Base-by-base conservation (phyloP, 2,888 invertebrate genomes). In the Plagiodera versicolora region DNA sequence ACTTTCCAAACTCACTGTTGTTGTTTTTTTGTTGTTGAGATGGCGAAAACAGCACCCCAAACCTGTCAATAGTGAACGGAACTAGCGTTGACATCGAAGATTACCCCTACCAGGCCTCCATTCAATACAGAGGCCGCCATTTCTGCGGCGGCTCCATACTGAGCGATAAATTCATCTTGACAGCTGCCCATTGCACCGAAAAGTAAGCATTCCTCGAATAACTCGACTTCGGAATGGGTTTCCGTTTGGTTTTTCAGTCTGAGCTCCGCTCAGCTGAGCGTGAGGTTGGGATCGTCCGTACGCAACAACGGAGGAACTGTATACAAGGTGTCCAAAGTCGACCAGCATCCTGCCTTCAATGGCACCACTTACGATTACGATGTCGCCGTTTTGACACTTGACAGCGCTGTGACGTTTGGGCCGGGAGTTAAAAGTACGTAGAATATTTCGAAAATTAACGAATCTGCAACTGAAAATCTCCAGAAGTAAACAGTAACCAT, bases 21-120 rank as follows among this genome's bases (percentile, higher is more conserved):
- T n/a, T n/a, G n/a, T n/a, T n/a, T n/a, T n/a, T n/a, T n/a, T n/a
- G n/a, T 28, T 28, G 4, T 4, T 32, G 2, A 32, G 32, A 10
- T 10, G 10, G 2, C 8, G 32, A 2, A 32, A 18, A 9, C 1
- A 28, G 9, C 10, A 11, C 8, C 17, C 35, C 18, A 24, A 18
- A 24, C 1, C 19, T 61, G 2, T 59, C 68, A 77, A 18, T 85
- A n/a, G 80, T 82, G 0, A 85, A 85, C 0, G 81, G 81, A 0
- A 81, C 82, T 71, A 81, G 81, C 0, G 83, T 70, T 5, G 61
- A 82, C 0, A 85, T 85, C 62, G 75, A 78, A 0, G 81, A 83
- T 0, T 81, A 83, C 1, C 85, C 85, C 0, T 84, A 85, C 81
- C 84, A 85, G 71, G 81, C 83, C 14, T 84, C 84, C 0, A 70